A percentile compares a stretch with the other conserved stretches of the same genome.
Evolutionary conservation across 2,888 invertebrate genomes (phyloP).

Genomic region (Tetropium fuscum): DNA sequence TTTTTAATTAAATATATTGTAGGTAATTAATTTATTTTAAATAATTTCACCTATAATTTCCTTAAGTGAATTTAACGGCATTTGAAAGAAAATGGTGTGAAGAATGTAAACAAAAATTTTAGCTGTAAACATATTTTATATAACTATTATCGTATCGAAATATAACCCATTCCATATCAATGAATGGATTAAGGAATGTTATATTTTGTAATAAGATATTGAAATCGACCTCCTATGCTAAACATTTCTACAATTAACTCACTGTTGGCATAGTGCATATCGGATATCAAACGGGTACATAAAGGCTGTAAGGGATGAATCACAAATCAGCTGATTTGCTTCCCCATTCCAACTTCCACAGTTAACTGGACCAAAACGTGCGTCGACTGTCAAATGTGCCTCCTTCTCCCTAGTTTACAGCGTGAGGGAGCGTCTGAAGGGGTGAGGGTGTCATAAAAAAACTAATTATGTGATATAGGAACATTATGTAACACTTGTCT

Average conservation of each 20-base stretch:
- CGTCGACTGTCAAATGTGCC: conserved; percentile 59
- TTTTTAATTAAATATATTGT: too few relatives aligned
- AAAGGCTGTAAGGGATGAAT: conserved; percentile 25
- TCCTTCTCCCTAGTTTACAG: conserved; percentile 42
- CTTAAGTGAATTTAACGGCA: too few relatives aligned
- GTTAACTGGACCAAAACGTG: conserved; percentile 64
- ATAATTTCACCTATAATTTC: too few relatives aligned
- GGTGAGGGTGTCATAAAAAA: conserved; percentile 51
- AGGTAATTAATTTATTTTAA: too few relatives aligned
- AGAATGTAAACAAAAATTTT: too few relatives aligned
- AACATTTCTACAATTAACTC: conserved; percentile 31
- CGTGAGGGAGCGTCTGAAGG: conserved; percentile 32
- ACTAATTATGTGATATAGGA: conserved; percentile 54
- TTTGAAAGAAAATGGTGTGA: too few relatives aligned
- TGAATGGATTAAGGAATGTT: too few relatives aligned
- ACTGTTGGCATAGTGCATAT: conserved; percentile 32
- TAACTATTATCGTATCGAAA: too few relatives aligned
- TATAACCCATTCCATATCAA: too few relatives aligned
- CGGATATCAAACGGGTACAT: conserved; percentile 39
- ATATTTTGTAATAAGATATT: background rate
- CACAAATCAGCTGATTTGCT: conserved; percentile 61
- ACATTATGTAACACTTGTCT: conserved; percentile 53
- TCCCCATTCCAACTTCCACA: conserved; percentile 47
- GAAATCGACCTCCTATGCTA: background rate
- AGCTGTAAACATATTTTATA: too few relatives aligned